phyloP scores from a whole-genome alignment of 2,113 vertebrate species.

The Rhinopithecus roxellana region DNA sequence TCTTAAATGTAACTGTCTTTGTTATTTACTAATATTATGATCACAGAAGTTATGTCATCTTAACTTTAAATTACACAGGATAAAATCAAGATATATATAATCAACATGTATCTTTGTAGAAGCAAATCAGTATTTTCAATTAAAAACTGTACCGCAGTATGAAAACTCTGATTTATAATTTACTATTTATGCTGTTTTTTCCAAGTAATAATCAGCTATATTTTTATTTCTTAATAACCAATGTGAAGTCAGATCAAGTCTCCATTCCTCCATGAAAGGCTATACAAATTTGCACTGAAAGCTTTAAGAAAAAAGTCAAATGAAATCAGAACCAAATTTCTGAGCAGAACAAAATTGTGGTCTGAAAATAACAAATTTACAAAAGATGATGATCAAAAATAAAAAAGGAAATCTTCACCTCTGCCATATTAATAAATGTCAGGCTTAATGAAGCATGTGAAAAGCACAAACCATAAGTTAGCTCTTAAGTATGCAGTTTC shows the following conservation, averaged over 20 bases:
- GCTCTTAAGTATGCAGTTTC: not conserved
- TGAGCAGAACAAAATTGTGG: not conserved
- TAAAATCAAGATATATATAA: conserved; percentile 32
- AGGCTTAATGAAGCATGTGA: not conserved
- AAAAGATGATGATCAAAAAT: conserved; percentile 35
- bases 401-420: not conserved
- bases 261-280: not conserved
- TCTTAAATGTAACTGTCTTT: not conserved
- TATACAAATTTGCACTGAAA: not conserved
- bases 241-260: conserved; percentile 33
- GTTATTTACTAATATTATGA: conserved; percentile 21
- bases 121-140: conserved; percentile 26
- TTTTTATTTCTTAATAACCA: conserved; percentile 41
- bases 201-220: not conserved
- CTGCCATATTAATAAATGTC: not conserved
- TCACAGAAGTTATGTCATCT: not conserved
- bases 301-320: conserved; percentile 19
- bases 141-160: conserved; percentile 14
- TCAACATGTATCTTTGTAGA: not conserved
- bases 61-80: not conserved
- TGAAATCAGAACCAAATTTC: conserved; percentile 10
- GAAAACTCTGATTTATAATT: not conserved
- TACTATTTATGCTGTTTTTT: not conserved
- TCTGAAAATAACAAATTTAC: conserved; percentile 54
- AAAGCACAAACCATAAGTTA: conserved; percentile 18